phyloP scores from a whole-genome alignment of 2,888 invertebrate species.

The Phoenoteleia sp. region DNA sequence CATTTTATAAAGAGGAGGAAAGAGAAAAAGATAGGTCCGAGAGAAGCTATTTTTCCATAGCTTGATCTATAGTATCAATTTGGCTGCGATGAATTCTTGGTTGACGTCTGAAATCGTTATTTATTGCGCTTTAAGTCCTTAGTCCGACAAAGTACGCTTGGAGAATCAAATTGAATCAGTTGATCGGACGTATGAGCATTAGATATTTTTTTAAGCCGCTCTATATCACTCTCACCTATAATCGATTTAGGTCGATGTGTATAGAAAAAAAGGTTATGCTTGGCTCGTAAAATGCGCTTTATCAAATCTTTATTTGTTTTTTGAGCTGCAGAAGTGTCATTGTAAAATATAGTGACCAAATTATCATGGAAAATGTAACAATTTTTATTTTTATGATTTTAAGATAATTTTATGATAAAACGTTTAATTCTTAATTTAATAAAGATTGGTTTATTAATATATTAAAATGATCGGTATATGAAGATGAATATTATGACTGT shows the following conservation, averaged over 20 bases:
- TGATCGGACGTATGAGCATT: slow-evolving; percentile 67
- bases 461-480: too few species aligned
- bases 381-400: too few species aligned
- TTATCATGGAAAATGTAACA: not conserved
- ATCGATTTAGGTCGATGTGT: slow-evolving; percentile 43
- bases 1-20: not conserved
- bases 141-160: slow-evolving; percentile 72
- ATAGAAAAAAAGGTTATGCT: slow-evolving; percentile 34
- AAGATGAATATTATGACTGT: too few species aligned
- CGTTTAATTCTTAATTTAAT: too few species aligned
- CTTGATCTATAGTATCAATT: slow-evolving; percentile 84
- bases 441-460: too few species aligned
- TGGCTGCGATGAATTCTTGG: slow-evolving; percentile 82
- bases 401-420: too few species aligned
- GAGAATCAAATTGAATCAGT: slow-evolving; percentile 77
- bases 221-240: slow-evolving; percentile 57
- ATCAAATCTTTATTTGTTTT: slow-evolving; percentile 46
- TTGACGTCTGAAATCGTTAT: slow-evolving; percentile 83
- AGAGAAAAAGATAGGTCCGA: slow-evolving; percentile 42
- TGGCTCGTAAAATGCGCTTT: slow-evolving; percentile 20
- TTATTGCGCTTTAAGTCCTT: slow-evolving; percentile 80
- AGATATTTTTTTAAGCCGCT: slow-evolving; percentile 69
- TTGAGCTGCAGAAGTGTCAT: not conserved
- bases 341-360: slow-evolving; percentile 24
- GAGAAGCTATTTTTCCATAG: slow-evolving; percentile 80